Evolutionary conservation across 37 sponge, comb jelly and placozoan genomes (phyloP), one percentile per base, ranked within the genome.

Genomic region (Beroe ovata): DNA sequence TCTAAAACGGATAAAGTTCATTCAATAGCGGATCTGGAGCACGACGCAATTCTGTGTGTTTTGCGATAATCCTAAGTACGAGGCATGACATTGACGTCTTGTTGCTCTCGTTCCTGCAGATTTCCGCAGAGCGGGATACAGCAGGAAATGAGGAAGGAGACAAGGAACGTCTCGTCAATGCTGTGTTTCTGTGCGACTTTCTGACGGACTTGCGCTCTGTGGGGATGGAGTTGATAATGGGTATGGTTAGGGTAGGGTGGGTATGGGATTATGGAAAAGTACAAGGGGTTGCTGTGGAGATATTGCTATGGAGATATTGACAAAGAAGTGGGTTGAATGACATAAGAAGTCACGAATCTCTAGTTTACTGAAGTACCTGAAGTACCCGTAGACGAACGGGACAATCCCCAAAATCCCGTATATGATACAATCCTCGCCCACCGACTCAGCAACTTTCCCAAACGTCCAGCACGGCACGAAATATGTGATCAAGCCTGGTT

Each of bases 301-400:
- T n/a, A n/a, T n/a, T n/a, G n/a, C n/a, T n/a, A n/a, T n/a, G n/a
- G n/a, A n/a, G n/a, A n/a, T n/a, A n/a, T n/a, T n/a, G n/a, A n/a
- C n/a, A n/a, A n/a, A n/a, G n/a, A n/a, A n/a, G n/a, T n/a, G n/a
- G n/a, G n/a, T n/a, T n/a, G n/a, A n/a, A n/a, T n/a, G n/a, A n/a
- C n/a, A n/a, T 58, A 11, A 58, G 16, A 58, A 11, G 59, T 11
- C 59, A 58, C 18, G 59, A 18, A 19, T 18, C 11, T 19, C 59
- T 58, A n/a, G n/a, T n/a, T n/a, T n/a, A n/a, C n/a, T n/a, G n/a
- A n/a, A 8, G 21, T 69, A 77, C 84, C 84, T 77, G 84, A 40
- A 39, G 54, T n/a, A 77, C 0, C 84, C 41, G 28, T 38, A 42
- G 6, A 77, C 84, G 54, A 77, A 21, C 4, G 84, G 84, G 2